Evolutionary conservation across 2,113 vertebrate genomes (phyloP), one percentile per base, ranked within the genome.

Genomic region (Larimichthys polyactis): DNA sequence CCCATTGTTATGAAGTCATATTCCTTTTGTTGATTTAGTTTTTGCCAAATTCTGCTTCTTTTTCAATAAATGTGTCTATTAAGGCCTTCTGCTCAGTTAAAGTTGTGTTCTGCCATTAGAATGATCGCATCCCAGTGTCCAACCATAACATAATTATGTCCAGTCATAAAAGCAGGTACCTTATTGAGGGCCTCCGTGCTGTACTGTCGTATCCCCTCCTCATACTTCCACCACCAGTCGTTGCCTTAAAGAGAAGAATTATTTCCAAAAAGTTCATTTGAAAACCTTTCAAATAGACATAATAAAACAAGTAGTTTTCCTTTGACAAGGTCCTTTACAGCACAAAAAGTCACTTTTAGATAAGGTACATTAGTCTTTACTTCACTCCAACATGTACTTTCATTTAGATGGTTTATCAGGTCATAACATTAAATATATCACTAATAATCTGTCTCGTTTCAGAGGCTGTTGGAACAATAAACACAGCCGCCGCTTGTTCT

Each of bases 141-240:
- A 15, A 49, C 3, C 62, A 2, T 24, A 11, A 19, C 29, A 22
- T 57, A 16, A 27, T 7, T 0, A 11, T 11, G 17, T 16, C 7
- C 5, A 19, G 46, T 69, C 51, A 12, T 58, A 22, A 63, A 73
- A 51, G 0, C 40, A 75, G 32, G 44, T 91, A 96, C 96, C 95
- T 93, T 85, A 60, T 71, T 86, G 52, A 95, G 93, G 64, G 89
- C 92, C 48, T 92, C 91, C 67, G 95, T 75, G 64, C 93, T 94
- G 87, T 94, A 93, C 65, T 93, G 91, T 4, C 90, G 84, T 51
- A 93, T 90, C 63, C 94, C 94, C 62, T 95, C 92, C 44, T 95
- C 93, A 88, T 95, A 96, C 78, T 95, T 83, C 84, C 72, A 82
- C 91, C 91, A 93, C 95, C 95, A 96, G 27, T 94, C 85, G 29